Evolutionary conservation across 23 tunicate genomes (phyloP).

Genomic region (Trididemnum miniatum): DNA sequence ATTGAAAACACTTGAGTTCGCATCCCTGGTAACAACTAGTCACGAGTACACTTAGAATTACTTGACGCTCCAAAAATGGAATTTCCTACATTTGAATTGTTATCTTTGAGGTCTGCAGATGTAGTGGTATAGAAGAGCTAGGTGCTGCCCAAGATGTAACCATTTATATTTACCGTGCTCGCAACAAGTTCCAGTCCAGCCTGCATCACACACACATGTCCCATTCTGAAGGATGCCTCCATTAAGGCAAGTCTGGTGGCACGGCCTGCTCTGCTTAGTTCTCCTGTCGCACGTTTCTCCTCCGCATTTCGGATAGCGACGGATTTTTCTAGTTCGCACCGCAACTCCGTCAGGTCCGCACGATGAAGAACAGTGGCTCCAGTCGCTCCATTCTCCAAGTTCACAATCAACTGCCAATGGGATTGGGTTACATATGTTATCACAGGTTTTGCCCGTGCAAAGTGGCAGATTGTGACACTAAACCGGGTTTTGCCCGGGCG

Average conservation of each 20-base stretch:
- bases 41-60: no score
- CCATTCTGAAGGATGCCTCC: not conserved
- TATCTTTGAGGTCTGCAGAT: no score
- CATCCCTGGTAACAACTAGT: no score
- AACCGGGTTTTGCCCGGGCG: no score
- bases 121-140: not conserved
- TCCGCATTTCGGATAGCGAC: not conserved
- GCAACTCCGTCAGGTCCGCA: not conserved
- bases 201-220: not conserved
- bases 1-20: no score
- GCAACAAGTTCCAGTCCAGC: conserved; percentile 27
- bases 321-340: not conserved
- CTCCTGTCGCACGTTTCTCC: not conserved
- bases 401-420: conserved; percentile 31
- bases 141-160: no score
- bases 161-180: conserved; percentile 2
- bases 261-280: not conserved
- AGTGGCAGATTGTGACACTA: no score
- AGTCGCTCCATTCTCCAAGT: not conserved
- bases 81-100: no score
- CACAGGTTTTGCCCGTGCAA: no score
- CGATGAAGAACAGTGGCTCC: conserved; percentile 1
- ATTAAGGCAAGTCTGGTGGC: not conserved
- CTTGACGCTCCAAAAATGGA: no score
- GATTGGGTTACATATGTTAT: no score